phyloP scores from a whole-genome alignment of 2,888 invertebrate species.

The Notodonta ziczac region DNA sequence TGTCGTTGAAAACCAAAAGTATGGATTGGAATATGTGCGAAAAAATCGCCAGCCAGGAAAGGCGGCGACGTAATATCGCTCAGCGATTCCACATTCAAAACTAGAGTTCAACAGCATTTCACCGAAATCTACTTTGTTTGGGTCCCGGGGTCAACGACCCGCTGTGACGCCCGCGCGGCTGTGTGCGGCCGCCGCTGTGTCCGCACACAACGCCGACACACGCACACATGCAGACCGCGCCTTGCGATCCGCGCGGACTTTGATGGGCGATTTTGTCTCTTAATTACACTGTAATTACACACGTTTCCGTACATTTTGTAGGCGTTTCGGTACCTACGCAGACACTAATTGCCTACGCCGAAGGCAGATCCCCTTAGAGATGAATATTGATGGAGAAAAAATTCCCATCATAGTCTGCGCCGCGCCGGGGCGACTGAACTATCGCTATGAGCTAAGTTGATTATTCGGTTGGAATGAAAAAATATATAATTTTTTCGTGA shows the following conservation, averaged over 20 bases:
- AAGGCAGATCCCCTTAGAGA: slow-evolving; percentile 52
- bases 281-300: slow-evolving; percentile 64
- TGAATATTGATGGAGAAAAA: slow-evolving; percentile 42
- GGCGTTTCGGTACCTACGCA: slow-evolving; percentile 39
- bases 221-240: slow-evolving; percentile 59
- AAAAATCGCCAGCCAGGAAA: slow-evolving; percentile 69
- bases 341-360: slow-evolving; percentile 21
- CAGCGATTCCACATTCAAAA: slow-evolving; percentile 72
- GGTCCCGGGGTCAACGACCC: slow-evolving; percentile 80
- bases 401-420: slow-evolving; percentile 45
- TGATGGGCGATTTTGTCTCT: slow-evolving; percentile 67
- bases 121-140: slow-evolving; percentile 84
- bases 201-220: slow-evolving; percentile 55
- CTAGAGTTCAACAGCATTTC: slow-evolving; percentile 83
- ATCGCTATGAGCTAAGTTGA: slow-evolving; percentile 80
- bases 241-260: slow-evolving; percentile 51
- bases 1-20: too few species aligned
- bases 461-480: slow-evolving; percentile 80
- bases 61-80: slow-evolving; percentile 58
- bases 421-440: slow-evolving; percentile 76
- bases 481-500: slow-evolving; percentile 80
- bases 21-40: slow-evolving; percentile 15
- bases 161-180: slow-evolving; percentile 67
- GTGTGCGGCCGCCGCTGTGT: slow-evolving; percentile 72
- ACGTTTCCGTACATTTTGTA: slow-evolving; percentile 45